Evolutionary conservation across 1,140 invertebrate genomes (phyloP).

Genomic region (Charaxes varanes): DNA sequence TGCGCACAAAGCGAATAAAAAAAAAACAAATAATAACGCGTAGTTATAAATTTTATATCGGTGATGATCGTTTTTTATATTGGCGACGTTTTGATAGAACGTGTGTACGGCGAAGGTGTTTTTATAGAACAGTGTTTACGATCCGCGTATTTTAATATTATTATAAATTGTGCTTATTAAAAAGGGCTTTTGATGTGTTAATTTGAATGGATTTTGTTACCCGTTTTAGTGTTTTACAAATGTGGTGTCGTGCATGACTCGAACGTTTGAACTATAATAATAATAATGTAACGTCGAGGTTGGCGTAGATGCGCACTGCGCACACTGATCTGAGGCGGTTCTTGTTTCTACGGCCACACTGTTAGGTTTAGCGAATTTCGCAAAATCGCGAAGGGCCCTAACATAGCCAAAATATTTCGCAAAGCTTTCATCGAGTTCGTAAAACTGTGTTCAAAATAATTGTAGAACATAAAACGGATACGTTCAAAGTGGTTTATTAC

Average conservation of each 20-base stretch:
- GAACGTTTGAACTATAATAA: slow-evolving; percentile 10
- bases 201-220: slow-evolving; percentile 42
- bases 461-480: too few relatives aligned
- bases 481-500: too few relatives aligned
- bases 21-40: slow-evolving; percentile 23
- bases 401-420: too few relatives aligned
- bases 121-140: slow-evolving; percentile 33
- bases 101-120: slow-evolving; percentile 41
- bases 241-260: slow-evolving; percentile 5
- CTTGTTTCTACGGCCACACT: too few relatives aligned
- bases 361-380: too few relatives aligned
- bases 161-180: slow-evolving; percentile 24
- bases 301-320: too few relatives aligned
- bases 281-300: too few relatives aligned
- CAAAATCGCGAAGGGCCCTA: too few relatives aligned
- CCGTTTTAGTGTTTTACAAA: slow-evolving; percentile 45
- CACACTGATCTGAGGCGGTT: too few relatives aligned
- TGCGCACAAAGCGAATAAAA: slow-evolving; percentile 46
- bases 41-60: slow-evolving; percentile 18
- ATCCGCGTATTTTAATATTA: slow-evolving; percentile 13
- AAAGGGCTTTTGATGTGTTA: slow-evolving; percentile 48
- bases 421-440: too few relatives aligned
- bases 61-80: slow-evolving; percentile 34
- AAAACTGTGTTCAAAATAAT: too few relatives aligned
- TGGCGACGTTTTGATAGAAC: slow-evolving; percentile 37